Percentiles rank a stretch among this genome's conserved stretches.
Conservation (phyloP, 2,113 vertebrate genomes). For the Bolborhynchus lineola region DNA sequence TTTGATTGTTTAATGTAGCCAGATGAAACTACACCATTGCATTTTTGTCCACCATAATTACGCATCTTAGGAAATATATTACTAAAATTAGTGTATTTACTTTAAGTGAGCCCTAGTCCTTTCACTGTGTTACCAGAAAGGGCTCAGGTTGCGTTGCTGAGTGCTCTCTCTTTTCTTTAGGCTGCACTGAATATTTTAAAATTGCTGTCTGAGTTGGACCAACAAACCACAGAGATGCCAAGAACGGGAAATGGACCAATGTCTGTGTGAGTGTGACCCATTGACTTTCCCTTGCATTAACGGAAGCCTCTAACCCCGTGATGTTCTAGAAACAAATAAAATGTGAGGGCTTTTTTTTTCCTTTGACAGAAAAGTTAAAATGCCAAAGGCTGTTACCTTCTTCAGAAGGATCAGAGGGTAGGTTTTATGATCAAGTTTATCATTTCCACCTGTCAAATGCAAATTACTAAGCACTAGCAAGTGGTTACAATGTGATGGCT, state of each 20-base stretch:
- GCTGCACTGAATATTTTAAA: constrained; percentile 97
- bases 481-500: neutral
- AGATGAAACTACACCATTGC: neutral
- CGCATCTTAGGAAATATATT: neutral
- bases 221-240: constrained; percentile 86
- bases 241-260: constrained; percentile 94
- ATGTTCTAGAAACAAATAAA: neutral
- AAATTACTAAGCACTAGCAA: neutral
- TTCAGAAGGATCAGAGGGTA: neutral
- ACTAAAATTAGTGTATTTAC: neutral
- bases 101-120: neutral
- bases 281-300: neutral
- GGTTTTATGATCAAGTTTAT: neutral
- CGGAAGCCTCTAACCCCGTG: neutral
- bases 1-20: neutral
- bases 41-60: neutral
- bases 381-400: neutral
- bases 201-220: constrained; percentile 95
- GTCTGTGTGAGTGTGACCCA: constrained; percentile 85
- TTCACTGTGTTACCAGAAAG: neutral
- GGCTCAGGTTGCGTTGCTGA: neutral
- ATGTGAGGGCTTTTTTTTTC: neutral
- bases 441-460: neutral
- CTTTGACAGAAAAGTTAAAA: neutral
- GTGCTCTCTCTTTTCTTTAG: constrained; percentile 63